Evolutionary conservation across 1,140 invertebrate species (phyloP), one percentile per base, ranked within the genome.

Genomic region (Drosophila asahinai): DNA sequence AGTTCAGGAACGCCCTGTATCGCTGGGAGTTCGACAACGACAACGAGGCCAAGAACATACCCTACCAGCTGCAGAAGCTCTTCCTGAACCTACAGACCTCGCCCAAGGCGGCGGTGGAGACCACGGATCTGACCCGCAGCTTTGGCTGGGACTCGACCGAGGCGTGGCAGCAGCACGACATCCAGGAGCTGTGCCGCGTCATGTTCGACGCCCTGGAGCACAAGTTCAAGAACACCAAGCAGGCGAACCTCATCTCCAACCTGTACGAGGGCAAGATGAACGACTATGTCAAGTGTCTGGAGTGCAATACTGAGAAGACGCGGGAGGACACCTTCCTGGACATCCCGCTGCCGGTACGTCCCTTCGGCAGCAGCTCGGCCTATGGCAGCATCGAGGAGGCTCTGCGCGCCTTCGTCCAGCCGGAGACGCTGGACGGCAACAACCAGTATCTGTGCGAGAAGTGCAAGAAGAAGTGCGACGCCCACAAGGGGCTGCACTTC

Each of bases 151-250:
- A 97, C 92, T 96, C 96, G 9, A 96, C 96, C 70, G 97, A 98
- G 93, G 97, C 97, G 0, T 98, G 97, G 97, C 97, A 98, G 77
- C 98, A 98, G 89, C 98, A 98, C 86, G 98, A 98, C 92, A 97
- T 98, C 48, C 97, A 98, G 93, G 98, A 98, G 91, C 92, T 98
- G 36, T 98, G 97, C 93, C 94, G 97, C 61, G 96, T 98, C 5
- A 98, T 99, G 97, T 98, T 98, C 92, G 98, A 98, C 93, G 97
- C 97, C 1, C 92, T 99, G 17, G 97, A 98, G 93, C 95, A 96
- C 61, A 97, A 96, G 80, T 98, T 98, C 91, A 97, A 97, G 93
- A 96, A 97, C 72, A 97, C 97, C 11, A 95, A 97, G 75, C 97
- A 98, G 91, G 95, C 96, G 15, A 96, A 98, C 92, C 94, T 98